Percentiles rank a stretch among this genome's conserved stretches.
phyloP scores from a whole-genome alignment of 1,140 invertebrate species.

The Drosophila ogumai region DNA sequence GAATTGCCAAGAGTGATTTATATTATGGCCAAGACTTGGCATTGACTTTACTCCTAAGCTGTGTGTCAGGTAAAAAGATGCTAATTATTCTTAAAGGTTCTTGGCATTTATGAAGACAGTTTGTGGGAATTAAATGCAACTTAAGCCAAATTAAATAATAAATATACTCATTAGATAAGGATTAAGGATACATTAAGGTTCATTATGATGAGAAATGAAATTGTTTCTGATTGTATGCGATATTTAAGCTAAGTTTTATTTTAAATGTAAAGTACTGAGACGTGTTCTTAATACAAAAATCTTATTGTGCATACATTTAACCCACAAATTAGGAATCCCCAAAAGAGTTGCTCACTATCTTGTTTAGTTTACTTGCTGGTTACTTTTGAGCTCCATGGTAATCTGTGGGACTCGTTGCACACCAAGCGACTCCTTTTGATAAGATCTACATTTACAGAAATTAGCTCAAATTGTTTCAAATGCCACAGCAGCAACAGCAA shows the following conservation, averaged over 20 bases:
- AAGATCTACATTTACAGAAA: slow-evolving; percentile 53
- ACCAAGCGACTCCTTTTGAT: slow-evolving; percentile 37
- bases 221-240: not conserved
- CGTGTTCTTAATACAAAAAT: not conserved
- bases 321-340: not conserved
- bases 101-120: not conserved
- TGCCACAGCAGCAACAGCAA: slow-evolving; percentile 36
- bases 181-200: not conserved
- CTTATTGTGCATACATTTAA: not conserved
- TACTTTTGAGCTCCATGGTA: slow-evolving; percentile 12
- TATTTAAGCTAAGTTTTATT: not conserved
- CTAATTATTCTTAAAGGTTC: slow-evolving; percentile 5
- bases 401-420: slow-evolving; percentile 16
- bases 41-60: not conserved
- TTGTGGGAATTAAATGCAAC: not conserved
- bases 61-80: not conserved
- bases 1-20: slow-evolving; percentile 20
- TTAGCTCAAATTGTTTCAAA: slow-evolving; percentile 64
- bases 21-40: slow-evolving; percentile 4
- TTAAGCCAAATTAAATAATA: not conserved
- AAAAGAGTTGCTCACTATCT: slow-evolving; percentile 8
- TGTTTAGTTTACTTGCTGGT: slow-evolving; percentile 4
- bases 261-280: not conserved
- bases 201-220: not conserved
- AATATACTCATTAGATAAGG: not conserved